Evolutionary conservation across 2,888 invertebrate species (phyloP).

Genomic region (Pasiphila rectangulata): DNA sequence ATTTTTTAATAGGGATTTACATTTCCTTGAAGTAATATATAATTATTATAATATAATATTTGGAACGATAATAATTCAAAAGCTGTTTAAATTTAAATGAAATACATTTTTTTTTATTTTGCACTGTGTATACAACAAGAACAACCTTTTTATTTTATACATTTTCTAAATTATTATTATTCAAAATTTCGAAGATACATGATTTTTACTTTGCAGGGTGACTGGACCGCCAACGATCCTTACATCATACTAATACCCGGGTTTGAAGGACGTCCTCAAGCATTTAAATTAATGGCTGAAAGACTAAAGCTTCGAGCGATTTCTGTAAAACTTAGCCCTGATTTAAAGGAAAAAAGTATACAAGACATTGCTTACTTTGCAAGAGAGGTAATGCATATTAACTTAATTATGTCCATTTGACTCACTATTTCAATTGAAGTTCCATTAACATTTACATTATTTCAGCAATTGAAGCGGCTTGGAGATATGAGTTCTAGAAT

Average conservation of each 20-base stretch:
- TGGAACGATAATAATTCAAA: background rate
- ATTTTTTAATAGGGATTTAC: no score
- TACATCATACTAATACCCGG: conserved; percentile 54
- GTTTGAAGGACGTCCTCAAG: conserved; percentile 51
- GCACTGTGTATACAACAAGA: no score
- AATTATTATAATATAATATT: no score
- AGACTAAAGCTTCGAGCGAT: conserved; percentile 49
- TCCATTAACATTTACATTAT: background rate
- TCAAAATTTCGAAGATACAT: no score
- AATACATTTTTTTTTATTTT: no score
- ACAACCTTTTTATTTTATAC: no score
- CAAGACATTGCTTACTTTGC: conserved; percentile 43
- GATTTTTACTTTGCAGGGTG: conserved; percentile 33
- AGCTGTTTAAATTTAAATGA: no score
- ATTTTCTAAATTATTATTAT: no score
- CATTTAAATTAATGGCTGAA: conserved; percentile 41
- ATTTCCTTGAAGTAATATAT: no score
- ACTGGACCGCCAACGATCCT: conserved; percentile 39
- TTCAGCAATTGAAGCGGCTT: conserved; percentile 31
- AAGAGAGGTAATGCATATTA: conserved; percentile 42
- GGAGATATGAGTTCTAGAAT: conserved; percentile 27
- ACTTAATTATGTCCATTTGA: no score
- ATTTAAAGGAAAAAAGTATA: conserved; percentile 43
- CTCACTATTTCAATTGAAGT: background rate
- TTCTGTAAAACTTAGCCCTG: conserved; percentile 45